Conservation (phyloP, 2,797 vertebrate genomes). For the Intellagama lesueurii region DNA sequence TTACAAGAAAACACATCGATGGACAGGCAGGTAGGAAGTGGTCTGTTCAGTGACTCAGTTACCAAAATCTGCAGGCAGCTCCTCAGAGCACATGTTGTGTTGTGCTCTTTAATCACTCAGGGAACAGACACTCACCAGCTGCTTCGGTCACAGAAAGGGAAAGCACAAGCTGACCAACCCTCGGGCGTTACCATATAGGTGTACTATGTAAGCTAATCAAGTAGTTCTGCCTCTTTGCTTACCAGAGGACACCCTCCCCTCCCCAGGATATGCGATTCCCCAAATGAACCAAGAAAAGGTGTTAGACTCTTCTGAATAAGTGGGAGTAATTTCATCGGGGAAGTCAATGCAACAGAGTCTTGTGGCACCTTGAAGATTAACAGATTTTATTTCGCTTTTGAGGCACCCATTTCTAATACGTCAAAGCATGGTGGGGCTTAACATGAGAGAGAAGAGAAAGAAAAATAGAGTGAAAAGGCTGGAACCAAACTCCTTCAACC, state of each 20-base stretch:
- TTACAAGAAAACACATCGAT: background rate
- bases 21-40: background rate
- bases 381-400: too few species aligned
- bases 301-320: too few species aligned
- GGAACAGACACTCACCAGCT: background rate
- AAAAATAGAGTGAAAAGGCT: background rate
- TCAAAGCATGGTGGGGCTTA: too few species aligned
- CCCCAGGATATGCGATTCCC: background rate
- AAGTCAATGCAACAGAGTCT: background rate
- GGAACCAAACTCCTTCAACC: background rate
- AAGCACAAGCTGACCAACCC: background rate
- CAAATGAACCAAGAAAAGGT: background rate
- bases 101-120: background rate
- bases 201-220: background rate
- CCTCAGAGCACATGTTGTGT: background rate
- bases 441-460: background rate
- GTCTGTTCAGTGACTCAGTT: constrained; percentile 15
- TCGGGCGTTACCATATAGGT: background rate
- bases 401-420: too few species aligned
- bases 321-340: background rate
- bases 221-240: background rate
- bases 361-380: too few species aligned
- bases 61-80: background rate
- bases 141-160: background rate
- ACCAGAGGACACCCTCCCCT: too few species aligned